phyloP scores from a whole-genome alignment of 1,140 invertebrate genomes.

The Theocolax elegans region DNA sequence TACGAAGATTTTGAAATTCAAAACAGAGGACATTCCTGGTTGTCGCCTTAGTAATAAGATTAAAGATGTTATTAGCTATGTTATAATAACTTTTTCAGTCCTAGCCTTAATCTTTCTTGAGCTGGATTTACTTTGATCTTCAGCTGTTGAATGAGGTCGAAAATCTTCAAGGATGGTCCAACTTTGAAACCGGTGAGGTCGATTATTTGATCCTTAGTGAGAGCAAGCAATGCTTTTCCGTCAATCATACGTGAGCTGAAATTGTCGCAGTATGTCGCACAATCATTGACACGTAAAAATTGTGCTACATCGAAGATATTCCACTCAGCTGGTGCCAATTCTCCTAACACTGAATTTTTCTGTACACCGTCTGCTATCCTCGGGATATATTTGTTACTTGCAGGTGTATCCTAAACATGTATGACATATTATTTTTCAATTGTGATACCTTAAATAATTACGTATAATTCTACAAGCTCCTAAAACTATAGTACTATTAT shows the following conservation, averaged over 20 bases:
- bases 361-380: slow-evolving; percentile 72
- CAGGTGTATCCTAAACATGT: slow-evolving; percentile 55
- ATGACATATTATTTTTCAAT: too few relatives aligned
- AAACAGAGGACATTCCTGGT: too few relatives aligned
- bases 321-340: slow-evolving; percentile 82
- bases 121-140: slow-evolving; percentile 85
- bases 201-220: slow-evolving; percentile 91
- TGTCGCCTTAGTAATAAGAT: too few relatives aligned
- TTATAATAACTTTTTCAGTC: slow-evolving; percentile 66
- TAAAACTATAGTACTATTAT: neutral
- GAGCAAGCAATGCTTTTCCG: slow-evolving; percentile 80
- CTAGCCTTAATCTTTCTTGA: slow-evolving; percentile 73
- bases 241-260: slow-evolving; percentile 85
- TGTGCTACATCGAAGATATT: slow-evolving; percentile 85
- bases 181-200: slow-evolving; percentile 92
- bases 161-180: slow-evolving; percentile 93
- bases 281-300: slow-evolving; percentile 90
- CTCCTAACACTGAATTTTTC: slow-evolving; percentile 64
- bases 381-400: slow-evolving; percentile 75
- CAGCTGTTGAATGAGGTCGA: slow-evolving; percentile 88
- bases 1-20: too few relatives aligned
- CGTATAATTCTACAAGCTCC: too few relatives aligned
- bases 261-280: slow-evolving; percentile 86
- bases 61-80: neutral
- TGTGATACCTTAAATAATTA: too few relatives aligned